These are phyloP conservation scores for Ciconia nigra DNA, from an alignment of 2,797 vertebrate genomes.

Conservation along the genomic window DNA sequence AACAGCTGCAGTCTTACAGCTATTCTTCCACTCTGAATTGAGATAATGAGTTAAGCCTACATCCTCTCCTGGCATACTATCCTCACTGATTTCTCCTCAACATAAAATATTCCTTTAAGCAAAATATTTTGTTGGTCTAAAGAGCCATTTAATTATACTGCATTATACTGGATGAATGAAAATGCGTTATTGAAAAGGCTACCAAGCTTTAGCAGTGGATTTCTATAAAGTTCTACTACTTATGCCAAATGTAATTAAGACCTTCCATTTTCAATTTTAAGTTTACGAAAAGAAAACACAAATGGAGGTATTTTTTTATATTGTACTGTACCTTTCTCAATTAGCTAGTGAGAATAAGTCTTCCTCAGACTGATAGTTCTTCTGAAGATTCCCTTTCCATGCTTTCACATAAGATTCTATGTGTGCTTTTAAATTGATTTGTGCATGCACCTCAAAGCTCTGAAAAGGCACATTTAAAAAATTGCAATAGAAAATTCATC, in stretches of 20 bases:
- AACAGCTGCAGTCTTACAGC: background rate
- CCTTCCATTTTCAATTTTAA: background rate
- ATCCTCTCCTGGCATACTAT: background rate
- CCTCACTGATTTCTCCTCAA: background rate
- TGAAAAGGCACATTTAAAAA: background rate
- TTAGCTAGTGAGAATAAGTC: background rate
- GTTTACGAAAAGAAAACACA: background rate
- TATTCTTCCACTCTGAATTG: background rate
- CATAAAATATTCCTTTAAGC: background rate
- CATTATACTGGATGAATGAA: background rate
- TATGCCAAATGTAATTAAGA: background rate
- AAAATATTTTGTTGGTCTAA: slow-evolving; percentile 15
- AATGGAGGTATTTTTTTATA: background rate
- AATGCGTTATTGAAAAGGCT: background rate
- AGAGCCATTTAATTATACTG: background rate
- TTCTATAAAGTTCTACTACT: background rate
- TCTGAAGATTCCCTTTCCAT: background rate
- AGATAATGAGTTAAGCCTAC: background rate
- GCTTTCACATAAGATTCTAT: background rate
- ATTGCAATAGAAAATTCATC: background rate
- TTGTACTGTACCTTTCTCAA: background rate
- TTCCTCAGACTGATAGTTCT: background rate
- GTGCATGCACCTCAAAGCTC: background rate
- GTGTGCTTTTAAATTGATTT: slow-evolving; percentile 12
- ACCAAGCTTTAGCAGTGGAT: background rate